Conservation (phyloP, 2,888 invertebrate species). For the Yponomeuta plumbellus region DNA sequence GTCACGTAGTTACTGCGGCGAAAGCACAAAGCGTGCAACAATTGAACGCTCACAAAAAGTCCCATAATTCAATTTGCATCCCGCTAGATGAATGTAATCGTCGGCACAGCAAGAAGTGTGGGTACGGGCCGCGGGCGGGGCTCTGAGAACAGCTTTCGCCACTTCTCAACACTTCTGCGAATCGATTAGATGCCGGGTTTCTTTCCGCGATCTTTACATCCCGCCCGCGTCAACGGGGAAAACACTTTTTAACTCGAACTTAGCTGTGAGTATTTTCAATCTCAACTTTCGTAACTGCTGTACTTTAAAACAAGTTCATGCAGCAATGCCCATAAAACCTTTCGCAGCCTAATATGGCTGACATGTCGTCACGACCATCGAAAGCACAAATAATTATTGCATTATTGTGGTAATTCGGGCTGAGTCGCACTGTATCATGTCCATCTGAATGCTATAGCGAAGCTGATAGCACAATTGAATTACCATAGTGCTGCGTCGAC, state of each 20-base stretch:
- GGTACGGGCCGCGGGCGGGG: constrained; percentile 50
- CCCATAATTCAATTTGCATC: constrained; percentile 76
- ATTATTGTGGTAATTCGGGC: constrained; percentile 73
- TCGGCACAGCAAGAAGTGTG: constrained; percentile 41
- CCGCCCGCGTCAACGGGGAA: constrained; percentile 4
- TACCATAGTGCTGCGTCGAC: constrained; percentile 63
- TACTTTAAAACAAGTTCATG: neutral
- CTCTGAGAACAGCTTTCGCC: constrained; percentile 69
- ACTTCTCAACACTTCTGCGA: constrained; percentile 71
- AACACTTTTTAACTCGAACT: constrained; percentile 2
- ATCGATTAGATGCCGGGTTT: constrained; percentile 59
- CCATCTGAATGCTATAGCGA: constrained; percentile 35
- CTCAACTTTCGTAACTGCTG: neutral
- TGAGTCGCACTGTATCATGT: constrained; percentile 59
- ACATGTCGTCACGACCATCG: constrained; percentile 15
- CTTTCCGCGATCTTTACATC: constrained; percentile 44
- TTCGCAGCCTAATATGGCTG: neutral
- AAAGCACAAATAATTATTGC: constrained; percentile 32
- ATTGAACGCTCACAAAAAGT: constrained; percentile 70
- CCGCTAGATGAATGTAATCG: constrained; percentile 67
- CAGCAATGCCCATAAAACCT: neutral
- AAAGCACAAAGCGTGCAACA: constrained; percentile 71
- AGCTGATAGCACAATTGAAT: constrained; percentile 66
- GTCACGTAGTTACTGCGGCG: constrained; percentile 64
- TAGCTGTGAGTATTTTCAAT: neutral